These are phyloP conservation scores for Microcebus griseorufus DNA, from an alignment of 2,113 vertebrate species.

Conservation along the genomic window DNA sequence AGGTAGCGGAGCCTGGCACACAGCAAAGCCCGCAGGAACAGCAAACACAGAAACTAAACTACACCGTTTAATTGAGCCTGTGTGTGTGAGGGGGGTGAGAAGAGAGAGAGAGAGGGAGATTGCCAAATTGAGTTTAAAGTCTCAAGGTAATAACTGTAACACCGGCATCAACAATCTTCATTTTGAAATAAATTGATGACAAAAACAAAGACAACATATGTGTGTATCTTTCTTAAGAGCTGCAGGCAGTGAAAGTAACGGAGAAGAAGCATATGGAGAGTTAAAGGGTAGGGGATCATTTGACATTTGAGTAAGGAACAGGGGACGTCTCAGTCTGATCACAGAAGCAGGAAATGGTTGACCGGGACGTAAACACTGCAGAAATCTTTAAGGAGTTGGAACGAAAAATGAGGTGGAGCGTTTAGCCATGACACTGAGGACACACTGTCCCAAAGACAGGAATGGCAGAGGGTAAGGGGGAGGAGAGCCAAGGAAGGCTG, in stretches of 20 bases:
- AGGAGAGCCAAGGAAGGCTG: background rate
- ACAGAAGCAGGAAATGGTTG: background rate
- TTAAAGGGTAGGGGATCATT: background rate
- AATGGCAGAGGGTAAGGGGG: background rate
- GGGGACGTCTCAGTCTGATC: background rate
- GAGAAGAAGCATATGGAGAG: background rate
- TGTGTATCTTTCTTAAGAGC: background rate
- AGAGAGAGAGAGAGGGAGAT: background rate
- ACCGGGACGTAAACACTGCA: background rate
- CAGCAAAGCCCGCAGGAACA: background rate
- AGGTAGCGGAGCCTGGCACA: background rate
- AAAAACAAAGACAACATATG: background rate
- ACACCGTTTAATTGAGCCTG: background rate
- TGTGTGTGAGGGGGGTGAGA: background rate
- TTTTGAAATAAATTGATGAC: background rate
- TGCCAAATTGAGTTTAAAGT: background rate
- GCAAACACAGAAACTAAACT: background rate
- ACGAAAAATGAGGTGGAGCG: background rate
- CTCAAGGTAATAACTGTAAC: background rate
- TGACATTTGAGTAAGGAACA: slow-evolving; percentile 1
- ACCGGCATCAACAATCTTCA: background rate
- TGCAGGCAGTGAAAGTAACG: background rate
- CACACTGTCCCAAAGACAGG: background rate
- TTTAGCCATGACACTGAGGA: background rate
- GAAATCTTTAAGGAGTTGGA: background rate